These are phyloP conservation scores for Dasyurus viverrinus DNA, from an alignment of 2,113 vertebrate species.

Conservation along the genomic window DNA sequence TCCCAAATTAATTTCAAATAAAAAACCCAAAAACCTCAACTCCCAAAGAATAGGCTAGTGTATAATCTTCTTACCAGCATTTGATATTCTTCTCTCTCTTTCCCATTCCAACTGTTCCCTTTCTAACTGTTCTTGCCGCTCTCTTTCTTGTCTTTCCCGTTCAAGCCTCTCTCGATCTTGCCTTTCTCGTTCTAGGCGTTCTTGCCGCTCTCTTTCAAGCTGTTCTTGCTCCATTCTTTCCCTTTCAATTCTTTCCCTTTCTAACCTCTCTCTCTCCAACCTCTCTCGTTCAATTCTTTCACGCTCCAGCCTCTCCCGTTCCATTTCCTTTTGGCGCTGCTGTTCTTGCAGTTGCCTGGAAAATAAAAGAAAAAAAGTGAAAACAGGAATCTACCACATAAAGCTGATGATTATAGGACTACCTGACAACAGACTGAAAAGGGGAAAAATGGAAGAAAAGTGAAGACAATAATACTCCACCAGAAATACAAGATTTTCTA, in stretches of 20 bases:
- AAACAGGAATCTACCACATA: conserved; percentile 34
- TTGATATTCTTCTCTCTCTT: conserved; percentile 92
- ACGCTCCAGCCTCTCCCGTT: conserved; percentile 86
- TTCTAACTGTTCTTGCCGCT: conserved; percentile 86
- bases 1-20: background rate
- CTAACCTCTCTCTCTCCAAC: conserved; percentile 85
- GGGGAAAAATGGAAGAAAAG: background rate
- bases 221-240: conserved; percentile 89
- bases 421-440: background rate
- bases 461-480: background rate
- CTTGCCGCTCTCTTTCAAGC: conserved; percentile 84
- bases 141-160: conserved; percentile 83
- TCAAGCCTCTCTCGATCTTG: conserved; percentile 83
- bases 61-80: conserved; percentile 88
- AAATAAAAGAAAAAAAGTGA: conserved; percentile 50
- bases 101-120: conserved; percentile 91
- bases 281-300: conserved; percentile 80
- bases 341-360: conserved; percentile 95
- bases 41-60: rapidly evolving
- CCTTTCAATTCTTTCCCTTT: conserved; percentile 87
- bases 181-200: conserved; percentile 83
- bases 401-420: background rate
- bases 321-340: conserved; percentile 94
- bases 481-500: background rate
- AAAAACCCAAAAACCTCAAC: background rate